phyloP scores from a whole-genome alignment of 2,797 vertebrate genomes.

The Geotrypetes seraphini region DNA sequence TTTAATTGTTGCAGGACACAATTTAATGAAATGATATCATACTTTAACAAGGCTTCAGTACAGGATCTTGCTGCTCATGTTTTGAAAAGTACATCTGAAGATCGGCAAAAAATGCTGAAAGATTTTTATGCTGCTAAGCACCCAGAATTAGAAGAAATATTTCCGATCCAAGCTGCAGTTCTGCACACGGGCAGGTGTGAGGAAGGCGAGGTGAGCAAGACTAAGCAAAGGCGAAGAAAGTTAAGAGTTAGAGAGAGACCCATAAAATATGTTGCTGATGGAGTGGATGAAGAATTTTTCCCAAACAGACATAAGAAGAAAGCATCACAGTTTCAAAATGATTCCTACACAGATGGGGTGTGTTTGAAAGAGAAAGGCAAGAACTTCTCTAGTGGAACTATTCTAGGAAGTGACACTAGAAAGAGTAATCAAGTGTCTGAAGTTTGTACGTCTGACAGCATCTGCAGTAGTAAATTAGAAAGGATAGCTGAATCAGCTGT shows the following conservation, averaged over 20 bases:
- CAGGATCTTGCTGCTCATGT: conserved; percentile 63
- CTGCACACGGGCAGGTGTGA: background rate
- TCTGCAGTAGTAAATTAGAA: conserved; percentile 22
- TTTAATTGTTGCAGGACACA: conserved; percentile 63
- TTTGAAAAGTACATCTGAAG: conserved; percentile 53
- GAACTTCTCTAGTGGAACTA: conserved; percentile 6
- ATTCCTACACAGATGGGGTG: background rate
- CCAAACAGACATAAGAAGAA: conserved; percentile 11
- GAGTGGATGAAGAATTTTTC: background rate
- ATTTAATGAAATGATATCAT: conserved; percentile 73
- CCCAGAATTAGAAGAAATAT: conserved; percentile 51
- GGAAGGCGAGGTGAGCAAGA: background rate
- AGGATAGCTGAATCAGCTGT: conserved; percentile 13
- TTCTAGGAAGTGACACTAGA: conserved; percentile 5
- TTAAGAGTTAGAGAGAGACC: conserved; percentile 3
- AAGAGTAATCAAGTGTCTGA: conserved; percentile 14
- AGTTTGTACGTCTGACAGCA: conserved; percentile 12
- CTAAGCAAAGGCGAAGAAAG: conserved; percentile 17
- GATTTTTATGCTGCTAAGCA: conserved; percentile 64
- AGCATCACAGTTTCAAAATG: conserved; percentile 11
- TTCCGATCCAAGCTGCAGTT: conserved; percentile 44
- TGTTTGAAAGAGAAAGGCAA: conserved; percentile 17
- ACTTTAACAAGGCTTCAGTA: conserved; percentile 56
- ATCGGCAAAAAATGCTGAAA: conserved; percentile 62
- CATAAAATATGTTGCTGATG: background rate